Percentiles rank a stretch among this genome's conserved stretches.
Conservation (phyloP, 92 coral and sea anemone species). For the Meandrina meandrites region DNA sequence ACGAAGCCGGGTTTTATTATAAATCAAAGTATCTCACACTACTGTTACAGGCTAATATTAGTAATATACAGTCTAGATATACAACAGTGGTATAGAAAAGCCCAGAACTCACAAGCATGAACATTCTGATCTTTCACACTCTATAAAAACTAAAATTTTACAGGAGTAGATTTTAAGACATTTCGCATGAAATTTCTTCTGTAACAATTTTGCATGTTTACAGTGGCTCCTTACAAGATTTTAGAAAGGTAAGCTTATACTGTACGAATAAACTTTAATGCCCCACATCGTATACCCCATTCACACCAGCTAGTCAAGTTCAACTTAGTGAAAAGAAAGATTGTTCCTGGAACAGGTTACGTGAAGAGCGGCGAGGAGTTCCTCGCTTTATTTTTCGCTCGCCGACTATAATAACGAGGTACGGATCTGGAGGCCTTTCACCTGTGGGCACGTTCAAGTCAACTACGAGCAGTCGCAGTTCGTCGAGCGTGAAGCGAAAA, state of each 20-base stretch:
- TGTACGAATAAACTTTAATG: background rate
- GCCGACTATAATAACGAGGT: no score
- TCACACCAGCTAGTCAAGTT: background rate
- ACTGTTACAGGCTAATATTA: background rate
- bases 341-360: no score
- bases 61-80: background rate
- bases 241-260: background rate
- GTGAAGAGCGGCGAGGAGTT: no score
- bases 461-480: no score
- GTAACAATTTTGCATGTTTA: background rate
- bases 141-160: background rate
- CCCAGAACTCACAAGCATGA: background rate
- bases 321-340: no score
- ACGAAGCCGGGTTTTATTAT: background rate
- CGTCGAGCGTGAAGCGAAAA: no score
- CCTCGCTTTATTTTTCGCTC: no score
- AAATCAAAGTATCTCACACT: background rate
- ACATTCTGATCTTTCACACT: background rate
- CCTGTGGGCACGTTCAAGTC: no score
- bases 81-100: conserved; percentile 1
- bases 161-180: background rate
- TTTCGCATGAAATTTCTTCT: no score
- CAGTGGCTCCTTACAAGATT: background rate
- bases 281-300: background rate
- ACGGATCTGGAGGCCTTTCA: no score